phyloP scores from a whole-genome alignment of 2,888 invertebrate species.

The Harpalus rubripes region DNA sequence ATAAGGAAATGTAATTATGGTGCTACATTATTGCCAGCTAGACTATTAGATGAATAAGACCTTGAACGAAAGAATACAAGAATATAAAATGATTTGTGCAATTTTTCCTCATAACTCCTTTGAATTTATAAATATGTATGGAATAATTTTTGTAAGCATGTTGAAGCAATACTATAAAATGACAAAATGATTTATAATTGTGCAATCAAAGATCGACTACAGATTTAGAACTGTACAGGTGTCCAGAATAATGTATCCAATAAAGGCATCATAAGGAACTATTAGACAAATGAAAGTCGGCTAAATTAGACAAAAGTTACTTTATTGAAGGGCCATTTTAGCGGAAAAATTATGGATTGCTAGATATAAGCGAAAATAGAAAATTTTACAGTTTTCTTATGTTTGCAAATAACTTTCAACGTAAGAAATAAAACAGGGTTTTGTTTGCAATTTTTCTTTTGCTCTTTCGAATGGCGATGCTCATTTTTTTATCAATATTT shows the following conservation, averaged over 20 bases:
- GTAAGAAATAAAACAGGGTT: no score
- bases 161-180: background rate
- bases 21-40: constrained; percentile 25
- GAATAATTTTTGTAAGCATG: background rate
- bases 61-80: constrained; percentile 22
- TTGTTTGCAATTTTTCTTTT: no score
- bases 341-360: no score
- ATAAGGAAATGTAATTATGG: constrained; percentile 56
- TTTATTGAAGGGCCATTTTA: no score
- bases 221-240: no score
- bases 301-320: background rate
- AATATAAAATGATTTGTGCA: constrained; percentile 10
- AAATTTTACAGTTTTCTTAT: no score
- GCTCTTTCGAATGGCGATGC: no score
- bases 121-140: background rate
- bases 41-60: constrained; percentile 23
- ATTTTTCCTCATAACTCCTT: background rate
- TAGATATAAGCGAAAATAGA: no score
- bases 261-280: background rate
- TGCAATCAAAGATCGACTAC: background rate
- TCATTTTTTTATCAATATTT: no score
- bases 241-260: background rate
- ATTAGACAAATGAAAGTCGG: background rate
- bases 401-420: no score
- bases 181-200: background rate